Percentiles rank a stretch among this genome's conserved stretches.
Evolutionary conservation across 1,140 invertebrate genomes (phyloP).

Genomic region (Sesamia nonagrioides): DNA sequence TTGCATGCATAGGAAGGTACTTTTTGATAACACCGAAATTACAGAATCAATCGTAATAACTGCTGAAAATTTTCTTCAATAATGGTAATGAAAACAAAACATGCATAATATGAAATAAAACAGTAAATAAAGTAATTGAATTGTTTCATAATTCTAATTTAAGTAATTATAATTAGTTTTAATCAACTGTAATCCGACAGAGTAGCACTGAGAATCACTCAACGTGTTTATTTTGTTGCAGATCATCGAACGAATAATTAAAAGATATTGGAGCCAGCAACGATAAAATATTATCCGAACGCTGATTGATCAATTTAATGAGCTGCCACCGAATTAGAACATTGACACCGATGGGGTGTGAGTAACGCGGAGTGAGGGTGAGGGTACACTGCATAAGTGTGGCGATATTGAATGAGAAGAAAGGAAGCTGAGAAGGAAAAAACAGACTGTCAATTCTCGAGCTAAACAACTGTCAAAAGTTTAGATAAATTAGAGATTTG

Average conservation of each 20-base stretch:
- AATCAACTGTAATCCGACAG: neutral
- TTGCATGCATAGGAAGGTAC: too few species aligned
- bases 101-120: too few species aligned
- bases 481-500: too few species aligned
- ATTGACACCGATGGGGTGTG: slow-evolving; percentile 69
- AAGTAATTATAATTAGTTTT: neutral
- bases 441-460: too few species aligned
- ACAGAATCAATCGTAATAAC: too few species aligned
- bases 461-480: too few species aligned
- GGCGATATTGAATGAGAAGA: slow-evolving; percentile 19
- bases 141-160: neutral
- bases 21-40: too few species aligned
- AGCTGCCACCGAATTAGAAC: slow-evolving; percentile 68
- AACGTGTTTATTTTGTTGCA: neutral
- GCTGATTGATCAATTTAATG: slow-evolving; percentile 60
- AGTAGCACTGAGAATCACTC: slow-evolving; percentile 24
- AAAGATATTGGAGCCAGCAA: slow-evolving; percentile 20
- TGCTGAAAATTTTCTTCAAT: too few species aligned
- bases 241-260: neutral
- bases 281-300: slow-evolving; percentile 46
- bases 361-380: slow-evolving; percentile 59
- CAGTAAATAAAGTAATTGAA: too few species aligned
- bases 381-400: slow-evolving; percentile 17
- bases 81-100: too few species aligned
- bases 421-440: too few species aligned